Evolutionary conservation across 2,797 vertebrate genomes (phyloP).

Genomic region (Fistularia commersonii): DNA sequence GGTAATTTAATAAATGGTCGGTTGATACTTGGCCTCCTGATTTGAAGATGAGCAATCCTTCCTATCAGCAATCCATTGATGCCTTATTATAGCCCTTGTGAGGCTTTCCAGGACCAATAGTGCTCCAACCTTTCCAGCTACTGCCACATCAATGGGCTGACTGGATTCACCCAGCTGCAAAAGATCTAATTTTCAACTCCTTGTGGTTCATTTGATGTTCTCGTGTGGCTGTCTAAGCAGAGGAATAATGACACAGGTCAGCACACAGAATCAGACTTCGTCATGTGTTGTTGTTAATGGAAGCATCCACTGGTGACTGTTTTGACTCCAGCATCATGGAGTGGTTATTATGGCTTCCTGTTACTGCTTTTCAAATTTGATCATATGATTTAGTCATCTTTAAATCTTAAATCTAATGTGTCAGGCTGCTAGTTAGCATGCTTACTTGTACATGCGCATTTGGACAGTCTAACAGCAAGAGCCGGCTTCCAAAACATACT

Average conservation of each 20-base stretch:
- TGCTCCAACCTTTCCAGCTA: constrained; percentile 19
- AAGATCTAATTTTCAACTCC: constrained; percentile 44
- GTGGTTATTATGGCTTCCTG: constrained; percentile 1
- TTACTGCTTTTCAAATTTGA: no score
- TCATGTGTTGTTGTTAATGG: constrained; percentile 10
- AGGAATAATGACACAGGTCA: constrained; percentile 29
- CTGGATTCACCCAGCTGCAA: constrained; percentile 38
- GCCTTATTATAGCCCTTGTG: constrained; percentile 41
- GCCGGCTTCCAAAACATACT: no score
- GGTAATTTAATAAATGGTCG: constrained; percentile 27
- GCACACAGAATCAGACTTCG: constrained; percentile 13
- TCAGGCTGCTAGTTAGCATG: no score
- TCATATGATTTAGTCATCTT: no score
- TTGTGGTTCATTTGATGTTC: constrained; percentile 52
- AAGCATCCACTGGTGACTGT: constrained; percentile 7
- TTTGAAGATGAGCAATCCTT: constrained; percentile 16
- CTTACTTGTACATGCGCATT: no score
- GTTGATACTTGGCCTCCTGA: constrained; percentile 22
- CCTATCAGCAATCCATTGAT: constrained; percentile 20
- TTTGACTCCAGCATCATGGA: background rate
- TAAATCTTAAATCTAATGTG: no score
- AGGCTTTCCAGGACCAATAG: constrained; percentile 20
- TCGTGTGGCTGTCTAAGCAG: constrained; percentile 13
- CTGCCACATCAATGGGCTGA: constrained; percentile 46
- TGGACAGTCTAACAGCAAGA: no score